These are phyloP conservation scores for Brachionus koreanus DNA, from an alignment of 1,140 invertebrate species.

Conservation along the genomic window DNA sequence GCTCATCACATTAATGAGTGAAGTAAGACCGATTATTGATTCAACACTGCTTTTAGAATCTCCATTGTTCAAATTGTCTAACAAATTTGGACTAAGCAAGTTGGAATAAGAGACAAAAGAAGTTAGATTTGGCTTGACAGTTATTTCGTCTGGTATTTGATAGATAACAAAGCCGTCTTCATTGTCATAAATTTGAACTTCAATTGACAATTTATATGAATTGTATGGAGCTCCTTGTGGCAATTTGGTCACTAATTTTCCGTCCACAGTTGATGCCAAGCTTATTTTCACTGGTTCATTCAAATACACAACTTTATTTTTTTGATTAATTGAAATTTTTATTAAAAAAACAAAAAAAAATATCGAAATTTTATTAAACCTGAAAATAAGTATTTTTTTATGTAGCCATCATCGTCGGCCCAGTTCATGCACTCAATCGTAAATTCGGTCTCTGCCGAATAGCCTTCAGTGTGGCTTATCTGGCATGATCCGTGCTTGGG, in stretches of 20 bases:
- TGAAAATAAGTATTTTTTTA: neutral
- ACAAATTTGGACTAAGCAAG: neutral
- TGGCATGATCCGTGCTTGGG: neutral
- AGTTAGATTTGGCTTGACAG: neutral
- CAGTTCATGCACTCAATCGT: neutral
- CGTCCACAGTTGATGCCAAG: neutral
- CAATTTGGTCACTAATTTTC: neutral
- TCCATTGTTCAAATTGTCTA: neutral
- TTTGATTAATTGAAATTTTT: neutral
- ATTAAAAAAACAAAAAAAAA: neutral
- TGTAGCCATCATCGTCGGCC: neutral
- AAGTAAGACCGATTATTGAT: neutral
- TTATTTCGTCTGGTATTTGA: neutral
- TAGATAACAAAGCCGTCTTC: neutral
- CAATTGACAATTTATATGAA: neutral
- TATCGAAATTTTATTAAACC: neutral
- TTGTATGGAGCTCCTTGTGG: slow-evolving; percentile 20
- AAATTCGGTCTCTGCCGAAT: neutral
- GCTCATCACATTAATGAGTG: neutral
- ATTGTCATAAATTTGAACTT: slow-evolving; percentile 21
- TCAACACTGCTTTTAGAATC: neutral
- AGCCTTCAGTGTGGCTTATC: neutral
- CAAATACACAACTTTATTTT: neutral
- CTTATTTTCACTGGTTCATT: slow-evolving; percentile 2
- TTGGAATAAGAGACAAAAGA: neutral